These are phyloP conservation scores for Cryptotermes secundus DNA, from an alignment of 1,140 invertebrate genomes.

Conservation along the genomic window DNA sequence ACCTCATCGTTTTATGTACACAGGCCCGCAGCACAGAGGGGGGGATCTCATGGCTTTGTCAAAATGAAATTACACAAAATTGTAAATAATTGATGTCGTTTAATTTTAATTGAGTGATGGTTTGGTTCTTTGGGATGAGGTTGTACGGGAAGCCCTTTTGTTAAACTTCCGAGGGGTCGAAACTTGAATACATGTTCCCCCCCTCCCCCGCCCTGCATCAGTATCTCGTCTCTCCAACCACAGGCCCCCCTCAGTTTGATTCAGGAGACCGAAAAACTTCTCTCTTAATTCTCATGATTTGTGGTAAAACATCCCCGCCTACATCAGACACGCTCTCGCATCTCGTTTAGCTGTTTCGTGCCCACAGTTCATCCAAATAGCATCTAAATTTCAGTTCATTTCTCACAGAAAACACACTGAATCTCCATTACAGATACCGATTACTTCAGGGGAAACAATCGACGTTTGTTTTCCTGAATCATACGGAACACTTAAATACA, in stretches of 20 bases:
- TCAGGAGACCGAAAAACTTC: neutral
- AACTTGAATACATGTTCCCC: neutral
- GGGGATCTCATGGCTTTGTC: neutral
- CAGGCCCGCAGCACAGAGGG: neutral
- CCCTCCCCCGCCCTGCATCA: no score
- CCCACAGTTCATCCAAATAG: no score
- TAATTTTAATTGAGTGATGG: conserved; percentile 36
- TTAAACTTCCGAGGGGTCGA: neutral
- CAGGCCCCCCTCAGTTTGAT: neutral
- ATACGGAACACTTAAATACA: no score
- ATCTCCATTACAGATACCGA: no score
- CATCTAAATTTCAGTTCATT: no score
- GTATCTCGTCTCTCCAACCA: neutral
- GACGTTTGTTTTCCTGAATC: no score
- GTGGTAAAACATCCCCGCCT: neutral
- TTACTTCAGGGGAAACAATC: no score
- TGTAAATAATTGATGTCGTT: conserved; percentile 35
- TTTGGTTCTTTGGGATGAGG: conserved; percentile 21
- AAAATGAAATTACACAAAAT: conserved; percentile 28
- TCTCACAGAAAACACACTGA: no score
- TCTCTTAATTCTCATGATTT: neutral
- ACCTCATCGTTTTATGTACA: neutral
- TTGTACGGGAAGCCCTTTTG: neutral
- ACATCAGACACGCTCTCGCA: neutral
- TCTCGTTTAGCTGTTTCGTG: no score